These are phyloP conservation scores for Altica lythri DNA, from an alignment of 2,888 invertebrate species.

Conservation along the genomic window DNA sequence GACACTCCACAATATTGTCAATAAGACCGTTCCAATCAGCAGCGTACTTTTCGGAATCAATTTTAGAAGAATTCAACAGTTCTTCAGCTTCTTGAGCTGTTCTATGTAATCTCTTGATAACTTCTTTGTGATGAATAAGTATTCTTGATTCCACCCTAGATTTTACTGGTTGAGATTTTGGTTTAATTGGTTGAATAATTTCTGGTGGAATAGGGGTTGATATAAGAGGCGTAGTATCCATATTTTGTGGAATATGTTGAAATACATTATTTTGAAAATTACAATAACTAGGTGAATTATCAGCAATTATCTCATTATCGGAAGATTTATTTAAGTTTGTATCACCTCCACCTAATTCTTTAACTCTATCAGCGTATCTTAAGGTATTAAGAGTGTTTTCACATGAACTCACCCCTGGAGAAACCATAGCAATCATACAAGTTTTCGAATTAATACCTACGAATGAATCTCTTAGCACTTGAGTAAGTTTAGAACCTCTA, in stretches of 20 bases:
- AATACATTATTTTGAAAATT: slow-evolving; percentile 23
- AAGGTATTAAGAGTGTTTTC: slow-evolving; percentile 98
- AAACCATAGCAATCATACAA: slow-evolving; percentile 99
- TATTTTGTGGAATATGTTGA: background rate
- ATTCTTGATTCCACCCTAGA: slow-evolving; percentile 72
- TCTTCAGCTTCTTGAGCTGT: slow-evolving; percentile 72
- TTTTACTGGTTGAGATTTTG: slow-evolving; percentile 6
- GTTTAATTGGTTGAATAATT: background rate
- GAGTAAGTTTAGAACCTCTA: slow-evolving; percentile 94
- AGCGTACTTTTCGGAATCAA: slow-evolving; percentile 90
- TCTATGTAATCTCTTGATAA: slow-evolving; percentile 70
- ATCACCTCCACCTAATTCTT: slow-evolving; percentile 86
- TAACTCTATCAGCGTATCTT: slow-evolving; percentile 96
- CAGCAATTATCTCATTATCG: slow-evolving; percentile 26
- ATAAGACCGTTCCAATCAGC: slow-evolving; percentile 82
- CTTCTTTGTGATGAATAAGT: slow-evolving; percentile 81
- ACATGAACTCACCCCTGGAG: slow-evolving; percentile 93
- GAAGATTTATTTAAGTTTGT: slow-evolving; percentile 20
- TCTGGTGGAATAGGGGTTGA: too few species aligned
- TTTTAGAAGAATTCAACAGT: slow-evolving; percentile 77
- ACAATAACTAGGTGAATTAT: slow-evolving; percentile 26
- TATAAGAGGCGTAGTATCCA: background rate
- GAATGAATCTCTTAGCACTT: slow-evolving; percentile 92
- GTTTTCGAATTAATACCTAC: slow-evolving; percentile 97
- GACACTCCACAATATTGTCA: slow-evolving; percentile 69